These are phyloP conservation scores for Oxystoma pomonae DNA, from an alignment of 2,888 invertebrate genomes.

Conservation along the genomic window DNA sequence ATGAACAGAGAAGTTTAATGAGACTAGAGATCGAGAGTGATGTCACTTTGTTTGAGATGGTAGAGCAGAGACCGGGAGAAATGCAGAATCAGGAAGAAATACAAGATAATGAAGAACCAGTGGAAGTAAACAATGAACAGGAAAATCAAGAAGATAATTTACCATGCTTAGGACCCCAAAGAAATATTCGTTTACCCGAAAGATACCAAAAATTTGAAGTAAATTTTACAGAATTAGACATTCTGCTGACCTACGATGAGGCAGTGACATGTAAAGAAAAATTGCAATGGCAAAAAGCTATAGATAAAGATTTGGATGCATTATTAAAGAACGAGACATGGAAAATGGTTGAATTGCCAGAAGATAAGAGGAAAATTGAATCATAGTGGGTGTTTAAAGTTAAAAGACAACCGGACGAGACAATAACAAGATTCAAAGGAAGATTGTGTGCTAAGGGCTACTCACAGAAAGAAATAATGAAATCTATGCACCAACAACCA, in stretches of 20 bases:
- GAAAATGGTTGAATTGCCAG: constrained; percentile 12
- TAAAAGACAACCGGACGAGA: too few species aligned
- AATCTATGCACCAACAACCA: too few species aligned
- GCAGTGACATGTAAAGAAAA: constrained; percentile 5
- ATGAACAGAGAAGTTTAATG: too few species aligned
- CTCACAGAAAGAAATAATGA: too few species aligned
- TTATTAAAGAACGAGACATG: too few species aligned
- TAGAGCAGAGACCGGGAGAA: too few species aligned
- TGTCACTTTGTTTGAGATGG: too few species aligned
- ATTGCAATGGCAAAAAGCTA: constrained; percentile 24
- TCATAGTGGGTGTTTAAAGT: background rate
- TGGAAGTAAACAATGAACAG: background rate
- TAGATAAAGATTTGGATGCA: constrained; percentile 25
- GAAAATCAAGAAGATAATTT: background rate
- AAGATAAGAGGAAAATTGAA: background rate
- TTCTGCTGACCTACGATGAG: constrained; percentile 2
- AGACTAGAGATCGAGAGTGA: too few species aligned
- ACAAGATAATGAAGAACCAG: background rate
- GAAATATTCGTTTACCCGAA: background rate
- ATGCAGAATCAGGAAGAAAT: background rate
- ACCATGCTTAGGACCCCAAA: background rate
- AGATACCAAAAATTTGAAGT: constrained; percentile 6
- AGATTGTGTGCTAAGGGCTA: background rate
- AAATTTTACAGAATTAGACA: constrained; percentile 2
- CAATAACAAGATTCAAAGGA: too few species aligned